Evolutionary conservation across 1,140 invertebrate species (phyloP), one percentile per base, ranked within the genome.

Genomic region (Schmidtea mediterranea): DNA sequence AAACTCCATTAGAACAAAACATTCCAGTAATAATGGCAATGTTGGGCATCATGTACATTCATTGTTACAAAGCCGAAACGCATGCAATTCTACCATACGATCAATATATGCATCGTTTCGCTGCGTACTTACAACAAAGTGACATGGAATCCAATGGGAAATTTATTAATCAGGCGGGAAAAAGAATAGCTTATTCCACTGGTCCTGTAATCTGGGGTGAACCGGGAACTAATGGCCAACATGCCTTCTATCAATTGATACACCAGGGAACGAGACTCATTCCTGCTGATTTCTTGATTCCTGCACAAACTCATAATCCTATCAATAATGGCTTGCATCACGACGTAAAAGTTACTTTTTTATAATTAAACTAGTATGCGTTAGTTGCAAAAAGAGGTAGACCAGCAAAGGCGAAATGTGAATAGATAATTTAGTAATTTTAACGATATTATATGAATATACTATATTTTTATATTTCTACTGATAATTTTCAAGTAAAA

Each of bases 91-190:
- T 98, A 37, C 92, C 92, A 0, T 98, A 98, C 66, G 92, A 98
- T 65, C 73, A 70, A 68, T 98, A 97, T 65, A 65, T 98, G 53
- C 90, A 97, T 61, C 75, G 89, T 58, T 95, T 98, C 70, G 82
- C 92, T 36, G 89, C 92, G 10, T 97, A 98, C 66, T 95, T 98
- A 68, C 92, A 98, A 70, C 92, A 98, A 72, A 90, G 89, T 10
- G 92, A 98, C 62, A 98, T 98, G 92, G 92, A 98, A 68, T 92
- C 83, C 52, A 98, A 98, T 70, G 92, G 92, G 56, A 98, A 98
- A 71, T 89, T 77, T 52, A 58, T 75, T 0, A 89, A 80, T 9
- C 72, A 78, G 36, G 72, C 71, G 53, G 82, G 82, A 0, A 60
- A 73, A 36, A 62, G 61, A 15, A 84, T 83, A 0, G 64, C 75